A percentile compares a stretch with the other conserved stretches of the same genome.
Conservation (phyloP, 1,140 invertebrate genomes). For the Lysiphlebus fabarum region DNA sequence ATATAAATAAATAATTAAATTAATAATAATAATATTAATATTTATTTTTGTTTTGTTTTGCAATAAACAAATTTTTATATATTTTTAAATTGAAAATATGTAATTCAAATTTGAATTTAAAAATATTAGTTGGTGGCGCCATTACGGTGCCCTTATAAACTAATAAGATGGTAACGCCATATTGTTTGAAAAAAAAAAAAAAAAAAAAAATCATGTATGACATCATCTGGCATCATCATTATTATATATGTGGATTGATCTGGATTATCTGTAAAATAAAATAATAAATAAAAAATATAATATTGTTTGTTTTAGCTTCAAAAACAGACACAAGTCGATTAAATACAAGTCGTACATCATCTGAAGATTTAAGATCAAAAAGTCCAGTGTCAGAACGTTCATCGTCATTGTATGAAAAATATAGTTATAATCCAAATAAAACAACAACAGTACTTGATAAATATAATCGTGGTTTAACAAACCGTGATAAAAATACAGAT, state of each 20-base stretch:
- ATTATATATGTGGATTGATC: too few species aligned
- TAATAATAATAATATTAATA: neutral
- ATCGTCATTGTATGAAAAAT: conserved; percentile 46
- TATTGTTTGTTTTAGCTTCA: conserved; percentile 28
- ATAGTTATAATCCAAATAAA: conserved; percentile 39
- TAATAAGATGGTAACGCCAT: too few species aligned
- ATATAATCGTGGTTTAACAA: conserved; percentile 38
- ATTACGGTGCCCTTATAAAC: too few species aligned
- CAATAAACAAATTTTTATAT: too few species aligned
- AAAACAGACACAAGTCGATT: conserved; percentile 43
- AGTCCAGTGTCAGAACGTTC: conserved; percentile 40
- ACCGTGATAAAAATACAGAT: conserved; percentile 44
- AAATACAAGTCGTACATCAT: conserved; percentile 35
- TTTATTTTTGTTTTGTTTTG: too few species aligned
- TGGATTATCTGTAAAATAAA: too few species aligned
- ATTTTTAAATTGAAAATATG: too few species aligned
- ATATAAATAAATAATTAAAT: neutral
- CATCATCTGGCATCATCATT: too few species aligned
- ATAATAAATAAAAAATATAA: neutral
- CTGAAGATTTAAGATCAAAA: conserved; percentile 41
- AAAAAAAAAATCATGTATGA: too few species aligned
- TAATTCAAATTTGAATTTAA: too few species aligned
- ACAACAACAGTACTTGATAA: conserved; percentile 44
- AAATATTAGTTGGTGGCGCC: too few species aligned
- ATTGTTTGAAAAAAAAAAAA: too few species aligned